Evolutionary conservation across 1,140 invertebrate genomes (phyloP).

Genomic region (Chrysopa pallens): DNA sequence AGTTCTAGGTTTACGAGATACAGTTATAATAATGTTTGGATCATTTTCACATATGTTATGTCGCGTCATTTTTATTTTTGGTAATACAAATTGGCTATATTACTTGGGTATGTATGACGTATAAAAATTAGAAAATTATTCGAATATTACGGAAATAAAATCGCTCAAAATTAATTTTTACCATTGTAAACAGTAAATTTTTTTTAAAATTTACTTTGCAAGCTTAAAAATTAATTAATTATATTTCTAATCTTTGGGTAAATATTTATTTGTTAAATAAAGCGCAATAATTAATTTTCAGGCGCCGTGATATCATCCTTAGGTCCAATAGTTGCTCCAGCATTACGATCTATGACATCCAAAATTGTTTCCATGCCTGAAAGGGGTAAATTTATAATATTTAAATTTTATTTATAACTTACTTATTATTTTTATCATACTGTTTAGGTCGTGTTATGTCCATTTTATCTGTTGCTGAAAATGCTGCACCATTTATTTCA

Average conservation of each 20-base stretch:
- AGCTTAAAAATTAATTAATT: not conserved
- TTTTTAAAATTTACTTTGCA: too few relatives aligned
- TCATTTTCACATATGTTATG: conserved; percentile 43
- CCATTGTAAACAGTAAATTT: too few relatives aligned
- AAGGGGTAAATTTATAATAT: conserved; percentile 30
- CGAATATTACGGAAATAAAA: not conserved
- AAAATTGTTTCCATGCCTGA: conserved; percentile 46
- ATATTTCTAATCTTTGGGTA: not conserved
- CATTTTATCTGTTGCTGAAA: conserved; percentile 54
- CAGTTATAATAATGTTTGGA: conserved; percentile 50
- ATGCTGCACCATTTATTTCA: conserved; percentile 50
- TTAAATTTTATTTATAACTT: not conserved
- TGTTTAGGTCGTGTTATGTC: conserved; percentile 50
- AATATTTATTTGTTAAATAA: not conserved
- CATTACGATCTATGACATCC: conserved; percentile 54
- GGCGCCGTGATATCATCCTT: conserved; percentile 44
- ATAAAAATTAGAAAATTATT: not conserved
- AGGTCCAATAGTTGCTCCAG: conserved; percentile 52
- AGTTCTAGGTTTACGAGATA: conserved; percentile 41
- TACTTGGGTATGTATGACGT: conserved; percentile 32
- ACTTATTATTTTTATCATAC: conserved; percentile 1
- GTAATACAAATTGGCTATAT: conserved; percentile 28
- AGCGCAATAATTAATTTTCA: conserved; percentile 11
- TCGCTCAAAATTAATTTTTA: not conserved
- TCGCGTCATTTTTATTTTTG: conserved; percentile 42